Base-by-base conservation (phyloP, 2,797 vertebrate genomes). In the Sebastiscus albofasciatus region DNA sequence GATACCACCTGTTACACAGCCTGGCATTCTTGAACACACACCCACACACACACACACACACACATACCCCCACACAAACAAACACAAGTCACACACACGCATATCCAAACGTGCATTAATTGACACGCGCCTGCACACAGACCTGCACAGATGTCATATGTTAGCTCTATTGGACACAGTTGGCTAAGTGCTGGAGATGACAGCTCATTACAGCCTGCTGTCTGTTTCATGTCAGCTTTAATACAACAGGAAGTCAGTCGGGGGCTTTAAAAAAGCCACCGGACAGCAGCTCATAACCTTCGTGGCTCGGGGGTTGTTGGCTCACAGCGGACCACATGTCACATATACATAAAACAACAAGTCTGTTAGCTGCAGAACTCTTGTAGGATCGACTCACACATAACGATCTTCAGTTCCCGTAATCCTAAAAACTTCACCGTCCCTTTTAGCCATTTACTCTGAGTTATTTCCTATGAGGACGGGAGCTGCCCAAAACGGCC, bases 1-100 rank as follows among this genome's bases (percentile, higher is more conserved):
- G 87, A 91, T 79, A 77, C 88, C 90, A 93, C 91, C 94, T 95
- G 93, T 95, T 90, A 79, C 79, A 69, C 82, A 85, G 80, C 72
- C 80, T 67, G 79, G 80, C 90, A 89, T 87, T 89, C 74, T 74
- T 85, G 26, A 67, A 78, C 52, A 67, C 14, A 9, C 56, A 67
- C 65, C 65, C 27, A 29, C 16, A 2, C 34, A 22, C 24, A 11
- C 52, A n/a, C 29, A 20, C 52, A 16, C 16, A 42, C 75, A 58
- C 68, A 73, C 70, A 65, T 36, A 68, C 27, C 29, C 29, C n/a
- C 27, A 3, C 18, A 27, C 39, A 18, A n/a, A 55, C 34, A 58
- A 58, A 39, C n/a, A 31, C 39, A 67, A 52, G 26, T 18, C 60
- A 33, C 14, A 34, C 36, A 56, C 9, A 14, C 8, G 5, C 26